Evolutionary conservation across 2,888 invertebrate genomes (phyloP), one percentile per base, ranked within the genome.

Genomic region (Lacanobia wlatinum): DNA sequence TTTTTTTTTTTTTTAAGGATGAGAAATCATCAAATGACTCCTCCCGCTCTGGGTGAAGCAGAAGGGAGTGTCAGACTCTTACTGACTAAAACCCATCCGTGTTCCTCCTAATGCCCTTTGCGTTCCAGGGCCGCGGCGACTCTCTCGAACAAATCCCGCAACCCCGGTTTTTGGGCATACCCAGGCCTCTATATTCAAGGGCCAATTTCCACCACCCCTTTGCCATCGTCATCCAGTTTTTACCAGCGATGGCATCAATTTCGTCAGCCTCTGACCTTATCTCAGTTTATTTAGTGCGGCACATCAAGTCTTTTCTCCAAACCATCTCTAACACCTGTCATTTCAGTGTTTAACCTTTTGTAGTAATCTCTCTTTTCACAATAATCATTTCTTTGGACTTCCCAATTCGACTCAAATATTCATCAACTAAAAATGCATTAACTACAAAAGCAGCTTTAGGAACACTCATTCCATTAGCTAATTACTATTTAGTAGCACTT

Each of bases 401-500:
- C 9, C 10, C 23, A 48, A n/a, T 59, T 14, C 52, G 6, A 65
- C 53, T 60, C 18, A 38, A 28, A 56, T 55, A 55, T 66, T 61
- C 16, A 64, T 21, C 16, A 21, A 68, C 1, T 34, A 8, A 61
- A 67, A 58, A 58, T 67, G 56, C 48, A 68, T 28, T 55, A 64
- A n/a, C 46, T 48, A 23, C 6, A 56, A 38, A 63, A 48, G n/a
- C 40, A 53, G 28, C 28, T 60, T 48, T 38, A 56, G 21, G n/a
- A 58, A 58, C 52, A 58, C n/a, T 43, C 14, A 8, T 21, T 18
- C 70, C 61, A 83, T 83, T 78, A 73, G 73, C 59, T 60, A 67
- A 78, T 83, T 81, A 76, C 58, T 59, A 64, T 83, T 76, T 66
- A 18, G 64, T 65, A 70, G 23, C 61, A 63, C 70, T 76, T 64